Evolutionary conservation across 2,888 invertebrate species (phyloP).

Genomic region (Drosophila antonietae): DNA sequence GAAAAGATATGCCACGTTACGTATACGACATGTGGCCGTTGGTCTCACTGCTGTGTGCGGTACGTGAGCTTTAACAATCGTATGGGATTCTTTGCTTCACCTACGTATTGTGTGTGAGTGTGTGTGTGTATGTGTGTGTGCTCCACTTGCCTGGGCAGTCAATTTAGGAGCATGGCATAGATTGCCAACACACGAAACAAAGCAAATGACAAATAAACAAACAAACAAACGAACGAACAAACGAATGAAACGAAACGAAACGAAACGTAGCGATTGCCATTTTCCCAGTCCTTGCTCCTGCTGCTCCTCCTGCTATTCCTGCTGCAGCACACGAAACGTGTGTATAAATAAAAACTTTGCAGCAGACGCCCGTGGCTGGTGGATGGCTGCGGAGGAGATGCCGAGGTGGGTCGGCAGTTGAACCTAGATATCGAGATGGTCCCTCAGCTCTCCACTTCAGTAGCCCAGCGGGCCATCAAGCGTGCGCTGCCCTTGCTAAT

Average conservation of each 20-base stretch:
- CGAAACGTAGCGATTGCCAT: slow-evolving; percentile 54
- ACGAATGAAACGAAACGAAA: slow-evolving; percentile 59
- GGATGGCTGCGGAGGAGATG: slow-evolving; percentile 1
- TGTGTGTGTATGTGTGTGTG: slow-evolving; percentile 29
- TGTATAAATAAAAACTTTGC: slow-evolving; percentile 79
- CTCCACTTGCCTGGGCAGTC: slow-evolving; percentile 68
- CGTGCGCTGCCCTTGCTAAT: slow-evolving; percentile 52
- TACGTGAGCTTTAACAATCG: slow-evolving; percentile 77
- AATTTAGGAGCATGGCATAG: slow-evolving; percentile 76
- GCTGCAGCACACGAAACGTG: slow-evolving; percentile 65
- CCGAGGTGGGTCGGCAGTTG: slow-evolving; percentile 10
- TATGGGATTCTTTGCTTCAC: slow-evolving; percentile 59
- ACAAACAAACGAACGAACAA: slow-evolving; percentile 56
- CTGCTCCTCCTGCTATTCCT: neutral
- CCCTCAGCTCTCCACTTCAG: slow-evolving; percentile 13
- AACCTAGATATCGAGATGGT: slow-evolving; percentile 46
- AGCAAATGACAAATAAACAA: slow-evolving; percentile 79
- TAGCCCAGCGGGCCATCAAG: slow-evolving; percentile 28
- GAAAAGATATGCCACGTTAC: slow-evolving; percentile 73
- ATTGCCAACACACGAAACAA: slow-evolving; percentile 78
- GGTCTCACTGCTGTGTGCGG: slow-evolving; percentile 57
- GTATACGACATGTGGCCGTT: slow-evolving; percentile 73
- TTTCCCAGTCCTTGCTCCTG: slow-evolving; percentile 9
- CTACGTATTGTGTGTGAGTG: neutral
- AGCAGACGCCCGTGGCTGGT: slow-evolving; percentile 46